These are phyloP conservation scores for Trochalopteron elliotii DNA, from an alignment of 2,113 vertebrate species.

Conservation along the genomic window DNA sequence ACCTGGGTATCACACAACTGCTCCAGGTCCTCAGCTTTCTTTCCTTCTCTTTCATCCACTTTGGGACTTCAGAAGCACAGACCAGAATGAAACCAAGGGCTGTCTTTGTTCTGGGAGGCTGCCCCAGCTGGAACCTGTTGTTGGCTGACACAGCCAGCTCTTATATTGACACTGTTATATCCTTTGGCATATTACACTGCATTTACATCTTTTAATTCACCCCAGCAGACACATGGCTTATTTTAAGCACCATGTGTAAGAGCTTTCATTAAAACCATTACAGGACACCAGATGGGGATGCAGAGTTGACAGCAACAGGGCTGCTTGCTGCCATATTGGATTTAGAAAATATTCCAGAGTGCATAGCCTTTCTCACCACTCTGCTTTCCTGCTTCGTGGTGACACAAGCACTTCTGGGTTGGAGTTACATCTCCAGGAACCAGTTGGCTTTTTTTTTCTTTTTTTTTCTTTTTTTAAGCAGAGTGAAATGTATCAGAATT, in stretches of 20 bases:
- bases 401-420: neutral
- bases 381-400: neutral
- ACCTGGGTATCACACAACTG: constrained; percentile 60
- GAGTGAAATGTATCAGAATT: neutral
- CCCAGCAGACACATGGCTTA: constrained; percentile 63
- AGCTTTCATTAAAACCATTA: constrained; percentile 62
- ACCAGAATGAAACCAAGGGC: constrained; percentile 56
- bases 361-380: neutral
- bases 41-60: constrained; percentile 58
- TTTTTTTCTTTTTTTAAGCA: neutral
- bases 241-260: constrained; percentile 55
- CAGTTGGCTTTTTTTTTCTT: neutral
- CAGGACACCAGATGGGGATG: constrained; percentile 60
- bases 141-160: constrained; percentile 68
- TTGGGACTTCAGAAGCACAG: constrained; percentile 61
- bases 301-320: constrained; percentile 31
- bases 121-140: constrained; percentile 76
- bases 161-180: constrained; percentile 70
- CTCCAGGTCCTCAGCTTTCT: constrained; percentile 59
- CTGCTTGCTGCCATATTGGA: constrained; percentile 59
- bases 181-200: constrained; percentile 71
- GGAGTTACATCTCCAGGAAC: neutral
- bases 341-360: neutral
- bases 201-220: constrained; percentile 75
- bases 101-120: constrained; percentile 67